Conservation (phyloP, 2,797 vertebrate species). For the Falco peregrinus region DNA sequence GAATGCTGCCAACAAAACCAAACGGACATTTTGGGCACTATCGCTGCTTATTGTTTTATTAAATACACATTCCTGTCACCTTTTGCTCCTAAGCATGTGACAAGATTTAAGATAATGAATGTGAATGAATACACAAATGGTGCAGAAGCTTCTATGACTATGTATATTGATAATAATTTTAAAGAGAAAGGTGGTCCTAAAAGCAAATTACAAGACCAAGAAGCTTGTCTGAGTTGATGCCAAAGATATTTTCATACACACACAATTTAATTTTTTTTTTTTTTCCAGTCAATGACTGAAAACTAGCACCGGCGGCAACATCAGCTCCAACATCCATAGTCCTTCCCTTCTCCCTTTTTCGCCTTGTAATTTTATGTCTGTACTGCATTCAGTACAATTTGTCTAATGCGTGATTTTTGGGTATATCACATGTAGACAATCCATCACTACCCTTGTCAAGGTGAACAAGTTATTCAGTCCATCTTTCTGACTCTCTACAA, state of each 20-base stretch:
- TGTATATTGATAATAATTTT: background rate
- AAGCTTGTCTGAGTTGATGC: background rate
- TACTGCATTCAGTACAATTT: background rate
- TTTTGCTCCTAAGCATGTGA: background rate
- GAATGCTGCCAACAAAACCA: background rate
- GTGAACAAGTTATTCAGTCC: background rate
- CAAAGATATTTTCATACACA: background rate
- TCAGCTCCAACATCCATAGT: background rate
- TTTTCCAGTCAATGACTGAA: background rate
- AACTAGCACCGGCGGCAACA: background rate
- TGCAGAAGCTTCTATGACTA: background rate
- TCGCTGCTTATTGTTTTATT: background rate
- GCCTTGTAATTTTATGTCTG: background rate
- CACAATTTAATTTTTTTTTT: background rate
- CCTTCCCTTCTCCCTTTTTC: background rate
- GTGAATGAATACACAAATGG: background rate
- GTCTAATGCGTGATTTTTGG: background rate
- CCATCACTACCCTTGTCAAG: background rate
- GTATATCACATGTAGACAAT: background rate
- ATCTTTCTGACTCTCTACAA: background rate
- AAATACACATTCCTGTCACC: background rate
- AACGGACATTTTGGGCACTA: background rate
- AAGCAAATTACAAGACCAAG: rapidly evolving
- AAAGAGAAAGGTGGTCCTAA: background rate
- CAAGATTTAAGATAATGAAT: background rate